Conservation (phyloP, 1,140 invertebrate genomes). For the Drosophila novamexicana region DNA sequence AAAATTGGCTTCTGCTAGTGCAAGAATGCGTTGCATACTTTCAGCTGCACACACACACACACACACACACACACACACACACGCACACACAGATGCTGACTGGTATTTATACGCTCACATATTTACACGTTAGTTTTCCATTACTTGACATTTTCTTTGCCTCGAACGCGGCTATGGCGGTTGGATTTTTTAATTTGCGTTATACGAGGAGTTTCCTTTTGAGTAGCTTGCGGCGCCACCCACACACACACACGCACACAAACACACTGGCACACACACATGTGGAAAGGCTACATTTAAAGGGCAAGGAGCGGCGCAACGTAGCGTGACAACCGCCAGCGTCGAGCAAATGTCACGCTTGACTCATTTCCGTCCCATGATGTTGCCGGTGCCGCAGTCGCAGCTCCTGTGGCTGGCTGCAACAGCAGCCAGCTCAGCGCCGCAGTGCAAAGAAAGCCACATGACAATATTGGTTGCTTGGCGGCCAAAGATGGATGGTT, state of each 20-base stretch:
- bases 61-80: slow-evolving; percentile 14
- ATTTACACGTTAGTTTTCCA: slow-evolving; percentile 70
- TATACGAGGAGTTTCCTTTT: slow-evolving; percentile 82
- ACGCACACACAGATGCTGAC: slow-evolving; percentile 2
- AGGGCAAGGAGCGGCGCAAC: slow-evolving; percentile 58
- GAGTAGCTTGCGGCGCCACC: slow-evolving; percentile 60
- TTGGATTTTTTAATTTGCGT: slow-evolving; percentile 81
- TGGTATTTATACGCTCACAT: slow-evolving; percentile 41
- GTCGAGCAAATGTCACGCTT: slow-evolving; percentile 81
- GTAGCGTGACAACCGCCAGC: slow-evolving; percentile 75
- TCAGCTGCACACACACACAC: slow-evolving; percentile 24
- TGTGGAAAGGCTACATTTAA: slow-evolving; percentile 53
- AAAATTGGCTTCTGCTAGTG: slow-evolving; percentile 35
- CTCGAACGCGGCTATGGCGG: slow-evolving; percentile 54
- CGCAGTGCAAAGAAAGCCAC: slow-evolving; percentile 71
- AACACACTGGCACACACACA: background rate
- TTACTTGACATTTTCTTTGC: slow-evolving; percentile 73
- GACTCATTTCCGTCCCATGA: slow-evolving; percentile 83
- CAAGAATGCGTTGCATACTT: slow-evolving; percentile 53
- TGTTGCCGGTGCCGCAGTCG: slow-evolving; percentile 38
- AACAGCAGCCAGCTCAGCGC: slow-evolving; percentile 26
- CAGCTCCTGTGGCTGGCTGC: slow-evolving; percentile 60
- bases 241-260: slow-evolving; percentile 10
- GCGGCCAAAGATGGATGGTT: slow-evolving; percentile 26
- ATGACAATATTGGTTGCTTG: slow-evolving; percentile 79